Evolutionary conservation across 2,888 invertebrate genomes (phyloP), one percentile per base, ranked within the genome.

Genomic region (Germaria angustata): DNA sequence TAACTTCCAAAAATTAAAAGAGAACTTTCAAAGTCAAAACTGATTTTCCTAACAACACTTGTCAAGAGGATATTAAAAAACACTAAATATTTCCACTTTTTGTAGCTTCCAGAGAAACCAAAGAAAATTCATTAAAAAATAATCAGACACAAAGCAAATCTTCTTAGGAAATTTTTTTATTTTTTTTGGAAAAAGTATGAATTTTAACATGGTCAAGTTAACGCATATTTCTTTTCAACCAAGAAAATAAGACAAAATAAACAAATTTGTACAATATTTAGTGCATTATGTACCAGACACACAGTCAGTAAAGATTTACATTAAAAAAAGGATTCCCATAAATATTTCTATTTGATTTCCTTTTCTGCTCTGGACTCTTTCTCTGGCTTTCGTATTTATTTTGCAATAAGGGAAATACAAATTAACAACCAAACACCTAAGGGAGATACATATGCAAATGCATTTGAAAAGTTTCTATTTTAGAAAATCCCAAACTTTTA

Each of bases 241-340:
- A 28, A 39, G 41, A 13, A 71, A 63, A 51, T 1, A 24, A 61
- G 15, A n/a, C n/a, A 51, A 71, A 71, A 53, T 20, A 32, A 63
- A 51, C 28, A 49, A 51, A 73, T 63, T 63, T 63, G n/a, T 24
- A 59, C 36, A 72, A 72, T 39, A 72, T 61, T 49, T 36, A 49
- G 28, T 36, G 53, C 51, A 73, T 65, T n/a, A n/a, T n/a, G n/a
- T 32, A 69, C 55, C 69, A 75, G 80, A 69, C 69, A 75, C 75
- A 69, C 69, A 51, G 32, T 75, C 75, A 63, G 39, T 53, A 28
- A 69, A 63, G 80, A 63, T 75, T 75, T 80, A 49, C 22, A 36
- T 20, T 53, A 41, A 55, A 68, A 57, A 61, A 63, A 63, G 41
- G 79, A 41, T 57, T 72, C 66, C 36, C 22, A 15, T 44, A 41